Conservation (phyloP, 2,888 invertebrate genomes). For the Phragmatobia fuliginosa region DNA sequence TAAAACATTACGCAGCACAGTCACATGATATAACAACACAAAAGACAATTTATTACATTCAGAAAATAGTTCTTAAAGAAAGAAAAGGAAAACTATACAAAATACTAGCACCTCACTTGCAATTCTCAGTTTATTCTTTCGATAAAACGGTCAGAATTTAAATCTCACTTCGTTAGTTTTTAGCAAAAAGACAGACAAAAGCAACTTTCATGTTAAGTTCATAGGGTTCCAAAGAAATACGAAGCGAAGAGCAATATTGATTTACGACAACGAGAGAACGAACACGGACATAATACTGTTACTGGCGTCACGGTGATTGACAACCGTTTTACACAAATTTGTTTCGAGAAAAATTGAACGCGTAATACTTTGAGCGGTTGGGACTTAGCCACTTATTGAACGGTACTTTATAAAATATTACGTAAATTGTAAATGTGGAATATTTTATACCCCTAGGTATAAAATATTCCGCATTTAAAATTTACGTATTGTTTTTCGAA, state of each 20-base stretch:
- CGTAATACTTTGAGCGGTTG: slow-evolving; percentile 4
- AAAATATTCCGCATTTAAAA: too few relatives aligned
- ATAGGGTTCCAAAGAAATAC: background rate
- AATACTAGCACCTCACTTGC: background rate
- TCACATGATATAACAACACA: background rate
- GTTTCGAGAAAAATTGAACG: background rate
- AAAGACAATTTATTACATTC: too few relatives aligned
- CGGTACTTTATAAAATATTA: background rate
- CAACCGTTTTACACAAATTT: slow-evolving; percentile 4
- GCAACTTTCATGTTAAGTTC: background rate
- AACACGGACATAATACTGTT: background rate
- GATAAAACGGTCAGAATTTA: too few relatives aligned
- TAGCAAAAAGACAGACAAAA: background rate
- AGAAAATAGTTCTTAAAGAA: too few relatives aligned
- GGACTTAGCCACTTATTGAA: slow-evolving; percentile 10
- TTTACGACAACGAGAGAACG: background rate
- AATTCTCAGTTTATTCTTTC: too few relatives aligned
- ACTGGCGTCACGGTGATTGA: slow-evolving; percentile 8
- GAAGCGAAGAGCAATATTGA: background rate
- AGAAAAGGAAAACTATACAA: background rate
- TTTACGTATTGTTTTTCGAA: too few relatives aligned
- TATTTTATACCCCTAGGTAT: background rate
- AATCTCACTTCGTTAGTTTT: too few relatives aligned
- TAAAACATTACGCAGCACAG: too few relatives aligned
- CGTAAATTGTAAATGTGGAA: background rate